Evolutionary conservation across 2,113 vertebrate genomes (phyloP).

Genomic region (Ovibos moschatus): DNA sequence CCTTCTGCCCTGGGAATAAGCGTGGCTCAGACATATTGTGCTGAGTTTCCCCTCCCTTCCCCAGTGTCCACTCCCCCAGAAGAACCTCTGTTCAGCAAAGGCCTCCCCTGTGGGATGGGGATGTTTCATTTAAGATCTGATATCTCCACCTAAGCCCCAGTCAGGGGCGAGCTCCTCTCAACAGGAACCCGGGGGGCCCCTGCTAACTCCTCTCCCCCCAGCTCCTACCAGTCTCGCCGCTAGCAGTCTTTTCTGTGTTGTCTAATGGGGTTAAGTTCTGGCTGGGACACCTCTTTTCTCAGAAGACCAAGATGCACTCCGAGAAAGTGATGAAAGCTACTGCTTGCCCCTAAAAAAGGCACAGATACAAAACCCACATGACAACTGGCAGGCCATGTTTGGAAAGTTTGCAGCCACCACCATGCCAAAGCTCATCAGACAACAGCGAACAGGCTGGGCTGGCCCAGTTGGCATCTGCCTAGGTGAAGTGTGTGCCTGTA

Average conservation of each 20-base stretch:
- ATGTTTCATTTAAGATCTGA: neutral
- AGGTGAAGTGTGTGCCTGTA: neutral
- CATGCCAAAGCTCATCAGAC: neutral
- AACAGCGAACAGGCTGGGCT: neutral
- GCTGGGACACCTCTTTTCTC: neutral
- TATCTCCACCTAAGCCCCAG: neutral
- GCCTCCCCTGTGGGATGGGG: neutral
- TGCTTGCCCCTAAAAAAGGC: neutral
- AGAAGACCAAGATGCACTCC: neutral
- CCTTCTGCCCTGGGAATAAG: conserved; percentile 10
- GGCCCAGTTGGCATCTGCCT: neutral
- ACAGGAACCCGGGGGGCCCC: neutral
- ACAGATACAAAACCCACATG: neutral
- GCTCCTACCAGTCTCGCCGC: rapidly evolving
- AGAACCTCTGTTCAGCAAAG: neutral
- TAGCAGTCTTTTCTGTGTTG: neutral
- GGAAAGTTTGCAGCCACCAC: neutral
- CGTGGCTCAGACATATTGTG: neutral
- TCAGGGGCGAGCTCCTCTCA: neutral
- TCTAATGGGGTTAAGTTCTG: neutral
- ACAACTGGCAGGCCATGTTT: conserved; percentile 44
- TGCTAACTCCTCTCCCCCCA: neutral
- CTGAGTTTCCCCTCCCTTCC: neutral
- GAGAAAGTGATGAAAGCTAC: neutral
- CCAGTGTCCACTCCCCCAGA: neutral